Conservation (phyloP, 2,888 invertebrate species). For the Gerris lacustris region DNA sequence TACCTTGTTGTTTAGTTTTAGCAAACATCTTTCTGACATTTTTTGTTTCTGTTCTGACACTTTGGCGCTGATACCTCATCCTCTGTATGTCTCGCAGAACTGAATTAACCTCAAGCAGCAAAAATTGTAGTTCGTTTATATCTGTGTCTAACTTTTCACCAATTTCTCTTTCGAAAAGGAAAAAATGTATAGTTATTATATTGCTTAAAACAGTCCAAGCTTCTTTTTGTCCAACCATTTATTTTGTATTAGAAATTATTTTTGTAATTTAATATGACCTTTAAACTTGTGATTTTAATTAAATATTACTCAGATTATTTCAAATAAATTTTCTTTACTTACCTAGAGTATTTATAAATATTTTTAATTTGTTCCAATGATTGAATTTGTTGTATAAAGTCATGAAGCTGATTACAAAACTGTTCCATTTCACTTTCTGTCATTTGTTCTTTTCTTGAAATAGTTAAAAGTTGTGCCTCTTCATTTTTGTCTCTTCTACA, state of each 20-base stretch:
- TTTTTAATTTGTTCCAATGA: conserved; percentile 20
- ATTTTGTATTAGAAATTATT: too few relatives aligned
- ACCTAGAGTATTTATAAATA: conserved; percentile 7
- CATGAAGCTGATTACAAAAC: conserved; percentile 32
- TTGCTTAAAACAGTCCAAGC: too few relatives aligned
- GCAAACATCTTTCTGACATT: conserved; percentile 31
- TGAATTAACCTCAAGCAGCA: conserved; percentile 34
- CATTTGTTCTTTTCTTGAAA: background rate
- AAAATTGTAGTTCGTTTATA: conserved; percentile 33
- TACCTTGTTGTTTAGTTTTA: conserved; percentile 35
- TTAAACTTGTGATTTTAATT: too few relatives aligned
- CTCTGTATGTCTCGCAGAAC: conserved; percentile 32
- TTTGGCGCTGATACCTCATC: conserved; percentile 33
- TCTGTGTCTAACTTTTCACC: conserved; percentile 32
- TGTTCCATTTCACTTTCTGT: background rate
- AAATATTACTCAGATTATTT: too few relatives aligned
- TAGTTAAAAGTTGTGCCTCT: background rate
- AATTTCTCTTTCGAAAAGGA: conserved; percentile 29
- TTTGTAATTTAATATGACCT: too few relatives aligned
- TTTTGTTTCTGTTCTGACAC: conserved; percentile 33
- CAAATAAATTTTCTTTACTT: background rate
- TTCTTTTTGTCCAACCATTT: too few relatives aligned
- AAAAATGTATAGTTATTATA: background rate
- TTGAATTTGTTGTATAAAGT: conserved; percentile 31
- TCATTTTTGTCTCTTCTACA: background rate